Base-by-base conservation (phyloP, 1,140 invertebrate genomes). In the Anoplophora glabripennis region DNA sequence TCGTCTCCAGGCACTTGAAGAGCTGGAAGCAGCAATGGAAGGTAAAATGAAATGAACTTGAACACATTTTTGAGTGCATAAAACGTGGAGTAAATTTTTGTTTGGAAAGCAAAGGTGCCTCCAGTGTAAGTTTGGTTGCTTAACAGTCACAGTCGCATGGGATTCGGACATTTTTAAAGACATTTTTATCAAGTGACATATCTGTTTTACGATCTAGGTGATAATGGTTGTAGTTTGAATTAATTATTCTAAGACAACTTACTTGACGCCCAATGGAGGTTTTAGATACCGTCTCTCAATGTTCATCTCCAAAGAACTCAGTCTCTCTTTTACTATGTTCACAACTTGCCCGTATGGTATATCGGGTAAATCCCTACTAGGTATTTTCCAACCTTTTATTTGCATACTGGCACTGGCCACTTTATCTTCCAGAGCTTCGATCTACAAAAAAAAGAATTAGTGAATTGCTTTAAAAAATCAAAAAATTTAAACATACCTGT, bases 281-380 rank as follows among this genome's bases (percentile, higher is more conserved):
- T 96, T 96, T 36, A 98, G 79, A 75, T 98, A 98, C 64, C 96
- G 78, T 57, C 93, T 81, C 75, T 98, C 94, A 51, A 98, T 94
- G 53, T 92, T 90, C 3, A 87, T 84, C 76, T 98, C 94, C 5
- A 98, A 78, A 4, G 86, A 85, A 0, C 92, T 78, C 52, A 98
- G 80, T 72, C 92, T 83, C 61, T 89, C 84, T 58, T 87, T 84
- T 0, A 89, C 89, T 58, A 89, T 77, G 36, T 84, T 82, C 12
- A 92, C 80, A 44, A 81, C 81, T 69, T 87, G 85, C 2, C 82
- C 74, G 38, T 81, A 78, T 37, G 83, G 78, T 58, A 83, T 75
- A 35, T 83, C 79, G 4, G 77, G 76, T 3, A 77, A 73, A 44
- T 80, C 81, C 66, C 83, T 81, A 47, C 80, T 80, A 36, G 84